phyloP scores from a whole-genome alignment of 2,113 vertebrate species.

The Mesocricetus auratus region DNA sequence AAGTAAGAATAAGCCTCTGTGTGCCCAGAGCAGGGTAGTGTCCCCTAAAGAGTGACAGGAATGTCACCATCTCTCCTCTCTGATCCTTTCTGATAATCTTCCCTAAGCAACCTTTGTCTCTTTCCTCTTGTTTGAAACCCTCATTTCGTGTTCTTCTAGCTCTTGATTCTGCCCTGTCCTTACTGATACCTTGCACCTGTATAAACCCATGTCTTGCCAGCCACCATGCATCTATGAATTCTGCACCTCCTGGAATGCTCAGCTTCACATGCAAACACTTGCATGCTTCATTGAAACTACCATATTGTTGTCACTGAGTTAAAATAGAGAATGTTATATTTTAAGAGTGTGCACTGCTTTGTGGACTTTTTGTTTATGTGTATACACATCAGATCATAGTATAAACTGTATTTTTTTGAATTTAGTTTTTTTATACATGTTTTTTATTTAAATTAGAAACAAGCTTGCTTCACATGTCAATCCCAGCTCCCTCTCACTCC shows the following conservation, averaged over 20 bases:
- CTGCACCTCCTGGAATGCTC: background rate
- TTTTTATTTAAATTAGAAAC: too few species aligned
- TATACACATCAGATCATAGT: background rate
- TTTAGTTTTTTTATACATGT: too few species aligned
- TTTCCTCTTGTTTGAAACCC: background rate
- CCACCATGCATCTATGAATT: rapidly evolving
- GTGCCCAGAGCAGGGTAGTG: background rate
- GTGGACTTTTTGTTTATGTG: background rate
- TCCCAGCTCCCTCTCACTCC: too few species aligned
- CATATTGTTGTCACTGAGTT: background rate
- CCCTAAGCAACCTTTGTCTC: background rate
- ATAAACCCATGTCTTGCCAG: background rate
- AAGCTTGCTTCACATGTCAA: too few species aligned
- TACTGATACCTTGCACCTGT: background rate
- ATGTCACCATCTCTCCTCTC: background rate
- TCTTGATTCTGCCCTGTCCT: background rate
- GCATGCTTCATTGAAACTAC: background rate
- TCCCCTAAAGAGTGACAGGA: background rate
- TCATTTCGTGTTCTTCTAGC: background rate
- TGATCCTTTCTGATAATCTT: background rate
- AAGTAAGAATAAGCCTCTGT: background rate
- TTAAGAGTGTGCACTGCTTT: background rate
- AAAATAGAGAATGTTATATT: background rate
- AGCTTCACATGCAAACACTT: background rate
- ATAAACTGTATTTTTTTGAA: background rate